Evolutionary conservation across 1,140 invertebrate genomes (phyloP), one percentile per base, ranked within the genome.

Genomic region (Trachymyrmex septentrionalis): DNA sequence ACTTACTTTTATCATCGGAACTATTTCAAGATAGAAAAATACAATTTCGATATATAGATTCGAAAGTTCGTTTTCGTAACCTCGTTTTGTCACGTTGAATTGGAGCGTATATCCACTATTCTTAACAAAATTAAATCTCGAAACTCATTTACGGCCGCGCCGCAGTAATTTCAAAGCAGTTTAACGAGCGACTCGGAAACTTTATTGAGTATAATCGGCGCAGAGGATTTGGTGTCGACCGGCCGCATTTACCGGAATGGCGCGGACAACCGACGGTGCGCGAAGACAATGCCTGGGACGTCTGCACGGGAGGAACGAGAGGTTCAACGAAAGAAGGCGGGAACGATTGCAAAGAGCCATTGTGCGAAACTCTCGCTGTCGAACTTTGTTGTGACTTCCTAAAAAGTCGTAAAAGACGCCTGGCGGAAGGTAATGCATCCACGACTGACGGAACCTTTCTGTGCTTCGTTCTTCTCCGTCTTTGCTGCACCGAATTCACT

Each of bases 331-430:
- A 77, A 34, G 61, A 66, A 69, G 66, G 57, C 10, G 34, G 53
- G 66, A 53, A 48, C 63, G 66, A 88, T 88, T 34, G 87, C 89
- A 63, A 75, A 64, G 44, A 48, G 53, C 87, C 75, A 91, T 91
- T 91, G 90, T 91, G 75, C 80, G 80, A 85, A 90, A 88, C 87
- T 91, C 87, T 87, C 87, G 69, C 80, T 88, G 90, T 90, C 90
- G 89, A 91, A 91, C 90, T 91, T 90, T 87, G 85, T 88, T 81
- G 86, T 89, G 89, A 91, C 90, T 91, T 88, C 85, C 86, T 86
- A 91, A 91, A 91, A 91, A 91, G 87, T 90, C 75, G 87, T 90
- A 91, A 91, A 91, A 86, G 90, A 87, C 90, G 78, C 59, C 57
- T 50, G 75, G 80, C 44, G 80, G 80, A 75, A 80, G 89, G 90